These are phyloP conservation scores for Zaprionus capensis DNA, from an alignment of 1,140 invertebrate genomes.

Conservation along the genomic window DNA sequence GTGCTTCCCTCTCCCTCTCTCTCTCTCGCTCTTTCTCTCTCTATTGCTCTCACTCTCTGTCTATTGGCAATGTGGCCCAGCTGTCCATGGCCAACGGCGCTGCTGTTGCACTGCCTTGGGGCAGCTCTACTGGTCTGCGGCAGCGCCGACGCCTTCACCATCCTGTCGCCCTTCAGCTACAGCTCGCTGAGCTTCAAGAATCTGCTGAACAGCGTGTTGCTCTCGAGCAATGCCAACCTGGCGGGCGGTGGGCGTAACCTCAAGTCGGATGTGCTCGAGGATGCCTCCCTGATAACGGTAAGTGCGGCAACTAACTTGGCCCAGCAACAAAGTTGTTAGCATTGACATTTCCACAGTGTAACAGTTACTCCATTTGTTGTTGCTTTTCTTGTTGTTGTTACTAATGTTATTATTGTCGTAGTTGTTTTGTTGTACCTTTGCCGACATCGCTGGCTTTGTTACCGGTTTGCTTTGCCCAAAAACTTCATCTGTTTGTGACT, in stretches of 20 bases:
- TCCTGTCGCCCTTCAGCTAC: slow-evolving; percentile 81
- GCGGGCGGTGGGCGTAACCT: slow-evolving; percentile 77
- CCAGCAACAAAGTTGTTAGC: slow-evolving; percentile 31
- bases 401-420: slow-evolving; percentile 23
- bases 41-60: slow-evolving; percentile 7
- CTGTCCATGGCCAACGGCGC: slow-evolving; percentile 54
- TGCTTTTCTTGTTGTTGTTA: slow-evolving; percentile 8
- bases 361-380: slow-evolving; percentile 21
- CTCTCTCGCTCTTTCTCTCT: neutral
- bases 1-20: neutral
- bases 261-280: slow-evolving; percentile 82
- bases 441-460: slow-evolving; percentile 19
- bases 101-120: slow-evolving; percentile 67
- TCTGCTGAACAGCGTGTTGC: slow-evolving; percentile 75
- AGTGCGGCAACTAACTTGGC: slow-evolving; percentile 27
- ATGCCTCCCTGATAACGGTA: slow-evolving; percentile 83
- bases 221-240: slow-evolving; percentile 79
- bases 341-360: slow-evolving; percentile 57
- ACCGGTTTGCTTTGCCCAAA: slow-evolving; percentile 1
- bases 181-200: slow-evolving; percentile 81
- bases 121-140: slow-evolving; percentile 60
- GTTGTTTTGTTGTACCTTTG: slow-evolving; percentile 25
- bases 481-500: slow-evolving; percentile 36
- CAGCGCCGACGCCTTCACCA: slow-evolving; percentile 71
- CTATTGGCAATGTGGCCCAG: slow-evolving; percentile 36